A percentile compares a stretch with the other conserved stretches of the same genome.
Evolutionary conservation across 2,797 vertebrate genomes (phyloP).

Genomic region (Labroides dimidiatus): DNA sequence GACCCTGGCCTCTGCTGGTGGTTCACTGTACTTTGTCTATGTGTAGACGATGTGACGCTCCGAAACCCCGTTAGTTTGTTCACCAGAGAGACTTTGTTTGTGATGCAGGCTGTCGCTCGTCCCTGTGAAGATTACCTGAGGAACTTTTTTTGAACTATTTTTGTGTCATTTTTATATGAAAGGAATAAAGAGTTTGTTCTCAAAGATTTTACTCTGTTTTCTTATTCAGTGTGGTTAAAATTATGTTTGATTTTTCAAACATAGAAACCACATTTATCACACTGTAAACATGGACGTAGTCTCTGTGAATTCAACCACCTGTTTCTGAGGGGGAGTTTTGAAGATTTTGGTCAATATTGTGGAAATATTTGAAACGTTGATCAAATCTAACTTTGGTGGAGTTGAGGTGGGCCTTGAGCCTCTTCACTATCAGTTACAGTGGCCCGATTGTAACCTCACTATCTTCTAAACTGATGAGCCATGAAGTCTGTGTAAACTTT

Average conservation of each 20-base stretch:
- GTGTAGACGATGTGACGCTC: constrained; percentile 13
- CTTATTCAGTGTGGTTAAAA: neutral
- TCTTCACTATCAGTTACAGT: too few species aligned
- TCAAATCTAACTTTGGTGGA: too few species aligned
- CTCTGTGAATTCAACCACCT: too few species aligned
- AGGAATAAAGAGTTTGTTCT: constrained; percentile 81
- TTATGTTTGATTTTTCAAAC: neutral
- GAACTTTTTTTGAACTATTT: constrained; percentile 50
- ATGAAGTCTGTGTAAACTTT: too few species aligned
- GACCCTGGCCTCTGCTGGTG: constrained; percentile 74
- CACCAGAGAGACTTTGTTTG: constrained; percentile 16
- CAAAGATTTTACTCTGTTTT: constrained; percentile 24
- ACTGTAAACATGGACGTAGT: too few species aligned
- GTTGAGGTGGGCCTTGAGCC: too few species aligned
- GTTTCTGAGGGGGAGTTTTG: too few species aligned
- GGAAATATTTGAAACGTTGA: too few species aligned
- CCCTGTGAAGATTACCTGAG: constrained; percentile 71
- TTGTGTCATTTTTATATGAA: constrained; percentile 78
- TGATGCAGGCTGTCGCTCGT: constrained; percentile 52
- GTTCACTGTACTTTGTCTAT: constrained; percentile 39
- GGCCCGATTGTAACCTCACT: too few species aligned
- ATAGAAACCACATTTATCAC: too few species aligned
- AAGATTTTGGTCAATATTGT: too few species aligned
- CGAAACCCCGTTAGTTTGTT: neutral
- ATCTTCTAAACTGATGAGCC: too few species aligned